Conservation (phyloP, 2,113 vertebrate species). For the Pseudonaja textilis region DNA sequence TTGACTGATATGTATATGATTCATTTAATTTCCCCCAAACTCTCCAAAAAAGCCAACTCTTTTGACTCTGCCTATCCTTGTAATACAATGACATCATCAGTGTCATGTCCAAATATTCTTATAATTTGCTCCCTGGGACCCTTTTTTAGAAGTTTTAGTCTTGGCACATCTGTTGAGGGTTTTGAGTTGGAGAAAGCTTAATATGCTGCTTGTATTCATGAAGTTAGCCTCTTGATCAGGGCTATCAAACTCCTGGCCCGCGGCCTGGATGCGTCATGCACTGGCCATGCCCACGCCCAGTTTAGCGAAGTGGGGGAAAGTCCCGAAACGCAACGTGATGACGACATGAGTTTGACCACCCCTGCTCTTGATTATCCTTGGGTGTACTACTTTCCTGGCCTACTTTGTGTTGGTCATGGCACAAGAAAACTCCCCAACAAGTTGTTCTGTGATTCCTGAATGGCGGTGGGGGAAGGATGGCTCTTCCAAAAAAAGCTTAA, state of each 20-base stretch:
- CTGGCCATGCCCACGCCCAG: no score
- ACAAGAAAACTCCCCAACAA: neutral
- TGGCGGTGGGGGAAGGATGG: neutral
- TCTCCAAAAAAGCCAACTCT: neutral
- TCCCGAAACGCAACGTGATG: no score
- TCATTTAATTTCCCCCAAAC: neutral
- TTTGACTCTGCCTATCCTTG: neutral
- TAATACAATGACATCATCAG: neutral
- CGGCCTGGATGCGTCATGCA: no score
- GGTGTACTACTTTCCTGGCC: neutral
- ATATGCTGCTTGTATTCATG: neutral
- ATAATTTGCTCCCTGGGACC: neutral
- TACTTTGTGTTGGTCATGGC: neutral
- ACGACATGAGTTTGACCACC: no score
- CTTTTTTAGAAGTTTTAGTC: neutral
- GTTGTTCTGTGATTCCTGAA: neutral
- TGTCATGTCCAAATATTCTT: neutral
- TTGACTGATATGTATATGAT: neutral
- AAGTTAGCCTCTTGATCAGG: neutral
- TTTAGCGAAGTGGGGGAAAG: no score
- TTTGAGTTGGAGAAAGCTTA: neutral
- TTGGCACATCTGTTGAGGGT: neutral
- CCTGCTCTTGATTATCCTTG: neutral
- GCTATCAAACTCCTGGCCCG: no score
- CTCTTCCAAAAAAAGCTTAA: conserved; percentile 28